Base-by-base conservation (phyloP, 2,888 invertebrate genomes). In the Drosophila incognita region DNA sequence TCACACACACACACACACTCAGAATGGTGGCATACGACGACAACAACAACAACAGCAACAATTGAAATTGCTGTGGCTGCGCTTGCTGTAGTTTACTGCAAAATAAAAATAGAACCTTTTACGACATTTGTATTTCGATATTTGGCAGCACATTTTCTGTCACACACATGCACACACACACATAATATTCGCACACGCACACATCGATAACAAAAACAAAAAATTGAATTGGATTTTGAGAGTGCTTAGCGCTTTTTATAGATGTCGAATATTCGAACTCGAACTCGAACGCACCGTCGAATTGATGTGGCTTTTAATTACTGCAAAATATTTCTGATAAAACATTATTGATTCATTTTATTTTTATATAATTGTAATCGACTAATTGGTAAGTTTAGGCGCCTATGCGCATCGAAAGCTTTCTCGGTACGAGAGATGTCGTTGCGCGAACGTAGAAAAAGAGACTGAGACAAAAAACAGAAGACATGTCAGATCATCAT, bases 61-160 rank as follows among this genome's bases (percentile, higher is more conserved):
- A 70, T 15, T 15, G 38, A 58, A 33, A 35, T 51, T 59, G 59
- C 49, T 67, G 63, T 49, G 42, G 75, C 56, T 76, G 81, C 60
- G 72, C 60, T 71, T 66, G 67, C 64, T 72, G 69, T 64, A 72
- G 66, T 76, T 81, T 83, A 90, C 85, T 86, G 85, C 86, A 90
- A 85, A 83, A 86, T 90, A 86, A 83, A 86, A 86, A 86, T 86
- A 86, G 85, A 86, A 88, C 54, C 60, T 81, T 88, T 86, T 90
- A 85, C 79, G 78, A 83, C 83, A 76, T 86, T 85, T 85, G 59
- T 77, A 59, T 73, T 61, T 65, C 64, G 49, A 77, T 46, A 46
- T 65, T 80, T 81, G 83, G 74, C 81, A 82, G 75, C 82, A 83
- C 82, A 82, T 83, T 82, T 82, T 82, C 77, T 83, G 81, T 83